These are phyloP conservation scores for Zoanthus gigantus DNA, from an alignment of 92 coral and sea anemone species.

Conservation along the genomic window DNA sequence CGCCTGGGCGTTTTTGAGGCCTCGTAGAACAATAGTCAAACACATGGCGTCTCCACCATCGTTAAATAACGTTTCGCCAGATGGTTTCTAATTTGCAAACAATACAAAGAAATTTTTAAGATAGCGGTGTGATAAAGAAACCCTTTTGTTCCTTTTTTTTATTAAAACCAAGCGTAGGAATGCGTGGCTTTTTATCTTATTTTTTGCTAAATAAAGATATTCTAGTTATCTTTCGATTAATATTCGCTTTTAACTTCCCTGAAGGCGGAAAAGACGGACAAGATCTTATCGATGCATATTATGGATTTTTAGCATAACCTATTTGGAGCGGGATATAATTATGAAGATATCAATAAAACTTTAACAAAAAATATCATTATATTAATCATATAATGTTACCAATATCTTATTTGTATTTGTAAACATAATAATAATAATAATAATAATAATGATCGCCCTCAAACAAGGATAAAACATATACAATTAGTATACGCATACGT, in stretches of 20 bases:
- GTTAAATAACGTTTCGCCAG: conserved; percentile 16
- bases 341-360: neutral
- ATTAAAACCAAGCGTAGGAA: conserved; percentile 31
- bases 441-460: too few relatives aligned
- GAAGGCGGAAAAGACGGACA: too few relatives aligned
- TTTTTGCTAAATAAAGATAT: neutral
- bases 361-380: conserved; percentile 20
- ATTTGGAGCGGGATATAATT: neutral
- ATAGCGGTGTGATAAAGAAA: conserved; percentile 5
- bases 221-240: neutral
- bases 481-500: too few relatives aligned
- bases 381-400: neutral
- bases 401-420: neutral
- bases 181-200: neutral
- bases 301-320: neutral
- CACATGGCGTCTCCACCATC: conserved; percentile 28
- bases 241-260: too few relatives aligned
- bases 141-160: neutral
- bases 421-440: neutral
- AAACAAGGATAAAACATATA: too few relatives aligned
- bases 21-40: conserved; percentile 27
- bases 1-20: conserved; percentile 8
- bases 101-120: conserved; percentile 23
- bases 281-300: neutral
- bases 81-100: conserved; percentile 28